Conservation (phyloP, 2,888 invertebrate genomes). For the Rotaria socialis region DNA sequence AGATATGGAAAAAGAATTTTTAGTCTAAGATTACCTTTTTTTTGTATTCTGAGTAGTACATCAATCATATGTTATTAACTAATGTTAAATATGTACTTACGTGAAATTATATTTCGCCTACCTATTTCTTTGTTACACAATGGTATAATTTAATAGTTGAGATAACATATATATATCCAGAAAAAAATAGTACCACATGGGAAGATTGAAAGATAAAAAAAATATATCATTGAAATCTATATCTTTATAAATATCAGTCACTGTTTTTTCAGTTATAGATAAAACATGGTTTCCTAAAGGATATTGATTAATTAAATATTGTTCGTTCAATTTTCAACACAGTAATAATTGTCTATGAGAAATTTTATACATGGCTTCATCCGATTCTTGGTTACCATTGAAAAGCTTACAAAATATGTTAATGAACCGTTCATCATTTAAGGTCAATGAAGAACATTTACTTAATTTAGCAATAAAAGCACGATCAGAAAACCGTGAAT, state of each 20-base stretch:
- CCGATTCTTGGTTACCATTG: slow-evolving; percentile 1
- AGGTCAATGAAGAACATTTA: slow-evolving; percentile 45
- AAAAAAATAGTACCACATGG: not conserved
- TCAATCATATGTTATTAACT: not conserved
- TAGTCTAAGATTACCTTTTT: not conserved
- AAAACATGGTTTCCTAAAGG: not conserved
- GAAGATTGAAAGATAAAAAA: not conserved
- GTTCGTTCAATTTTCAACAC: not conserved
- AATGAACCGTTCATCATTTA: slow-evolving; percentile 41
- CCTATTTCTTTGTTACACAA: not conserved
- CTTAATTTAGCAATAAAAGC: slow-evolving; percentile 45
- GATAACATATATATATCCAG: not conserved
- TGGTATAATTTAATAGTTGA: not conserved
- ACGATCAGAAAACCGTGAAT: slow-evolving; percentile 45
- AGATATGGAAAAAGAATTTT: not conserved
- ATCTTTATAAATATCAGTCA: not conserved
- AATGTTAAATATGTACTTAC: not conserved
- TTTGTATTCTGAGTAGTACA: not conserved
- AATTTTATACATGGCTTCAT: not conserved
- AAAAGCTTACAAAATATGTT: not conserved
- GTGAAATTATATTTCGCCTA: not conserved
- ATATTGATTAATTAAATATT: not conserved
- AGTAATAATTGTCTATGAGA: not conserved
- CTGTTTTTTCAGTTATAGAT: not conserved
- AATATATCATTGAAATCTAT: not conserved